phyloP scores from a whole-genome alignment of 1,140 invertebrate species.

The Zaprionus nigranus region DNA sequence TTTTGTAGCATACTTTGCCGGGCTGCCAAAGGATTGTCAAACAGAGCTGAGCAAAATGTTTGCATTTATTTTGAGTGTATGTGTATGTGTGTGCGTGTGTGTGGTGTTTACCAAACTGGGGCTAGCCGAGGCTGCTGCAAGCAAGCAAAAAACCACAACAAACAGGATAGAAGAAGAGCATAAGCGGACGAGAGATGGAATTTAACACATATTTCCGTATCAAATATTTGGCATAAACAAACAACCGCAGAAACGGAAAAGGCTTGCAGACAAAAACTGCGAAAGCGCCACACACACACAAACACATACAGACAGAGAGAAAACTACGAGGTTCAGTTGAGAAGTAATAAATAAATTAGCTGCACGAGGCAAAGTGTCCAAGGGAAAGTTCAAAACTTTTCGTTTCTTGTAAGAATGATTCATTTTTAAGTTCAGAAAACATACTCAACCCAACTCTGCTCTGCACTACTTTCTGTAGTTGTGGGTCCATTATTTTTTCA shows the following conservation, averaged over 20 bases:
- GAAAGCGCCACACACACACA: background rate
- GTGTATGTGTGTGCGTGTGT: too few species aligned
- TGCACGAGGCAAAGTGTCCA: background rate
- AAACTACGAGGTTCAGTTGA: constrained; percentile 25
- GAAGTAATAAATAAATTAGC: constrained; percentile 1
- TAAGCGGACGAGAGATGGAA: constrained; percentile 37
- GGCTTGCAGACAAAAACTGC: constrained; percentile 20
- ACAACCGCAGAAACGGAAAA: constrained; percentile 39
- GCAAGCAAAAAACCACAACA: constrained; percentile 46
- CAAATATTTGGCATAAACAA: constrained; percentile 73
- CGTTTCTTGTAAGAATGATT: background rate
- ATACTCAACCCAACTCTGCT: background rate
- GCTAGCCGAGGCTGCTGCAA: constrained; percentile 52
- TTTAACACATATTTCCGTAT: constrained; percentile 74
- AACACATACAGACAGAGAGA: background rate
- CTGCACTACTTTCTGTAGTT: background rate
- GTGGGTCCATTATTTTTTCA: background rate
- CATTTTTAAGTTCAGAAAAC: background rate
- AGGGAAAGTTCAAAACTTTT: background rate
- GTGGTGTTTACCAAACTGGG: constrained; percentile 67
- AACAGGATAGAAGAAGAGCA: constrained; percentile 5
- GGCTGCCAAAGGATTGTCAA: constrained; percentile 57
- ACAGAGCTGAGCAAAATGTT: constrained; percentile 49
- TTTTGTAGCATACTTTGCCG: constrained; percentile 48
- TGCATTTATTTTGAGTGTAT: constrained; percentile 54